Conservation (phyloP, 92 coral and sea anemone species). For the Palythoa grandis region DNA sequence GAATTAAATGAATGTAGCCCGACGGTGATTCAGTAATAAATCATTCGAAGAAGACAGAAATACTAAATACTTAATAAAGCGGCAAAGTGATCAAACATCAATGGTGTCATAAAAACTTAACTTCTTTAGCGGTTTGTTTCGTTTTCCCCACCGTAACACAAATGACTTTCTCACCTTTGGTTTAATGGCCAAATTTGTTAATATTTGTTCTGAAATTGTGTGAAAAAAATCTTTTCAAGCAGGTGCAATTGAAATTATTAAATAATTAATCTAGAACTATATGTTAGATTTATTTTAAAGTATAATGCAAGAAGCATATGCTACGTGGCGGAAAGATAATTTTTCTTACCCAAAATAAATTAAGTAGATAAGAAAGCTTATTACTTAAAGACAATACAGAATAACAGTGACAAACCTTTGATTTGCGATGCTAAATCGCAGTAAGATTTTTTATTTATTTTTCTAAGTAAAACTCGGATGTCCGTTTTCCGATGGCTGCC, state of each 20-base stretch:
- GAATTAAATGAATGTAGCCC: background rate
- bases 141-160: background rate
- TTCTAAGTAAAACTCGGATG: background rate
- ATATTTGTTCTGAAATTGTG: background rate
- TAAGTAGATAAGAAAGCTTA: no score
- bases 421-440: background rate
- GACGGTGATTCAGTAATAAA: background rate
- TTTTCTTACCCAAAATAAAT: no score
- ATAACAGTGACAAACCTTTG: background rate
- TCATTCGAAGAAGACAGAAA: background rate
- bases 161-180: background rate
- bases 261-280: background rate
- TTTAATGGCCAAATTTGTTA: background rate
- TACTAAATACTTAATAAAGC: background rate
- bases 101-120: background rate
- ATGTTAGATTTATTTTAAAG: background rate
- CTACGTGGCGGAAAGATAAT: background rate
- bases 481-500: background rate
- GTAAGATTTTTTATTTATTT: background rate
- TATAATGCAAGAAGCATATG: background rate
- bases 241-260: background rate
- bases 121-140: background rate
- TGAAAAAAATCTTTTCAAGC: background rate
- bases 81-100: background rate
- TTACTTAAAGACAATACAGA: background rate